Percentiles rank a stretch among this genome's conserved stretches.
Conservation (phyloP, 2,888 invertebrate species). For the Ischnus inquisitorius region DNA sequence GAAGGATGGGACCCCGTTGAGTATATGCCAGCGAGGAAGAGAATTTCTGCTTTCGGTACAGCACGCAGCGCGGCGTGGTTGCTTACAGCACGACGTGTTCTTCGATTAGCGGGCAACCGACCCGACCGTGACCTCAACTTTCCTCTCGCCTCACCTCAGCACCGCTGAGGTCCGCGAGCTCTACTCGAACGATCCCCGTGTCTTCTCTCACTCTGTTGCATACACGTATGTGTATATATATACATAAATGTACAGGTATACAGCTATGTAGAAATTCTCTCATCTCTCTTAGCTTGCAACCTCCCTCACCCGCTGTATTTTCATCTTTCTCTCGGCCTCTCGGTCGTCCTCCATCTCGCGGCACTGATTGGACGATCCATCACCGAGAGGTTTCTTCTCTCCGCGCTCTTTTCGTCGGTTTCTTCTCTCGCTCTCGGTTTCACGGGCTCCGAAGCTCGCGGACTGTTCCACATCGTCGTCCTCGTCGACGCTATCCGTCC, state of each 20-base stretch:
- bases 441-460: slow-evolving; percentile 33
- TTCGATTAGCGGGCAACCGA: slow-evolving; percentile 85
- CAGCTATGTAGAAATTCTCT: slow-evolving; percentile 55
- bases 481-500: not conserved
- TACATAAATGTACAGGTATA: not conserved
- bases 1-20: slow-evolving; percentile 24
- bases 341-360: slow-evolving; percentile 85
- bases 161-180: slow-evolving; percentile 29
- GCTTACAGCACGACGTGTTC: slow-evolving; percentile 78
- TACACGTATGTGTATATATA: slow-evolving; percentile 5
- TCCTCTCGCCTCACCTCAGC: slow-evolving; percentile 74
- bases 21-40: slow-evolving; percentile 61
- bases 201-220: slow-evolving; percentile 20
- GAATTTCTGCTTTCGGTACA: slow-evolving; percentile 74
- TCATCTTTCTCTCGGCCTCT: slow-evolving; percentile 75
- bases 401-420: slow-evolving; percentile 64
- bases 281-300: slow-evolving; percentile 51
- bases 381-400: slow-evolving; percentile 82
- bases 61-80: slow-evolving; percentile 67
- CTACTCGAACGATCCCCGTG: slow-evolving; percentile 45
- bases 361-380: slow-evolving; percentile 88
- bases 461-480: slow-evolving; percentile 46
- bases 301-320: slow-evolving; percentile 54
- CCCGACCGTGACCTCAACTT: slow-evolving; percentile 84
- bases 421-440: slow-evolving; percentile 38